Evolutionary conservation across 2,888 invertebrate species (phyloP).

Genomic region (Hydrotaea cyrtoneurina): DNA sequence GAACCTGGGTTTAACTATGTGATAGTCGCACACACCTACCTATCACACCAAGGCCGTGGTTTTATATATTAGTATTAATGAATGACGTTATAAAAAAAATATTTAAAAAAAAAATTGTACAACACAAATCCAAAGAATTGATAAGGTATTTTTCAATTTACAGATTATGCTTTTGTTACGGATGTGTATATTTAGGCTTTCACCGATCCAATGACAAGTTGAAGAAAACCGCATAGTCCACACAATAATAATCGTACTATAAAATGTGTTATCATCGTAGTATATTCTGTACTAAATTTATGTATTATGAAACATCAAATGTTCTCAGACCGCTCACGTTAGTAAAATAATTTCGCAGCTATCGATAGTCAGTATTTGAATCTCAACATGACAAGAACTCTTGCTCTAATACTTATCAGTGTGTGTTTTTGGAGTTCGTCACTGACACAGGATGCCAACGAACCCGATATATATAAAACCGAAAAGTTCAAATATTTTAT

Average conservation of each 20-base stretch:
- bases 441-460: background rate
- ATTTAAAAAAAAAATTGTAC: background rate
- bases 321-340: background rate
- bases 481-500: slow-evolving; percentile 51
- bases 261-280: background rate
- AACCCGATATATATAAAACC: background rate
- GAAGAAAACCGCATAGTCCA: background rate
- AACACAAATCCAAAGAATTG: background rate
- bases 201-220: too few species aligned
- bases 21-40: too few species aligned
- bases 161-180: background rate
- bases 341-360: too few species aligned
- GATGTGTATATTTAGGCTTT: too few species aligned
- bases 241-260: too few species aligned
- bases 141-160: background rate
- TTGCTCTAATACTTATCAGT: background rate
- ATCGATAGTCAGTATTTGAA: background rate
- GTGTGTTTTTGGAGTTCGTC: background rate
- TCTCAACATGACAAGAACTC: slow-evolving; percentile 11
- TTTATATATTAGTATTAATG: too few species aligned
- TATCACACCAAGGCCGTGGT: too few species aligned
- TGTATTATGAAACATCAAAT: background rate
- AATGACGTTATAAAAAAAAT: background rate
- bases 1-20: too few species aligned
- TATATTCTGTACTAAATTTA: background rate